These are phyloP conservation scores for Dryoscopus gambensis DNA, from an alignment of 2,113 vertebrate genomes.

Conservation along the genomic window DNA sequence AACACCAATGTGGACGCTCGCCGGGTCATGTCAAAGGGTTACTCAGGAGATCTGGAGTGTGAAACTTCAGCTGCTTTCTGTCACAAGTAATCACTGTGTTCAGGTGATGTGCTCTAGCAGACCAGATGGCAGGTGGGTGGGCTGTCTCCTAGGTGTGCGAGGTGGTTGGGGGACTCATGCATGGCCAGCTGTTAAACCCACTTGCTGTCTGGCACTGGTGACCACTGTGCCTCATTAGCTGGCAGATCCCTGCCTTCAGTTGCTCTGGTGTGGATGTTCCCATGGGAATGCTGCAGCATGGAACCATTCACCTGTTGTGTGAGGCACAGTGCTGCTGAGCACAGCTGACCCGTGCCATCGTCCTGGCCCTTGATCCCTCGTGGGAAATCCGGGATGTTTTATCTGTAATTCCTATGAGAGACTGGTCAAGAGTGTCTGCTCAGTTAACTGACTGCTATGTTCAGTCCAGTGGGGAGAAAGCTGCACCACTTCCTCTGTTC, in stretches of 20 bases:
- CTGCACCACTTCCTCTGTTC: not conserved
- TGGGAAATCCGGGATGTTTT: not conserved
- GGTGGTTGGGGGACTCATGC: not conserved
- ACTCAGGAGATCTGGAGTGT: not conserved
- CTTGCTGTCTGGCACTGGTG: fast-evolving
- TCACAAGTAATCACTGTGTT: not conserved
- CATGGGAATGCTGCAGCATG: not conserved
- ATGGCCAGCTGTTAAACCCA: not conserved
- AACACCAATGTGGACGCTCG: fast-evolving
- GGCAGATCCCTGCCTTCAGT: not conserved
- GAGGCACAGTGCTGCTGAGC: not conserved
- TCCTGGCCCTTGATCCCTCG: not conserved
- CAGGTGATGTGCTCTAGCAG: not conserved
- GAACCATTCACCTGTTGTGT: not conserved
- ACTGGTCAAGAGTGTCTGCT: not conserved
- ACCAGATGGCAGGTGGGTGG: not conserved
- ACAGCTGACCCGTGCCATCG: not conserved
- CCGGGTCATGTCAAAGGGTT: not conserved
- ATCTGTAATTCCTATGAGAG: not conserved
- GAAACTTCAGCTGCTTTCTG: not conserved
- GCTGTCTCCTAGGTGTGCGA: not conserved
- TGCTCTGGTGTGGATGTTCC: not conserved
- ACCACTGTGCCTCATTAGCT: not conserved
- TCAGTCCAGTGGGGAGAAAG: not conserved
- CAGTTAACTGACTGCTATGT: not conserved